phyloP scores from a whole-genome alignment of 2,113 vertebrate genomes.

The Puffinus mauretanicus region DNA sequence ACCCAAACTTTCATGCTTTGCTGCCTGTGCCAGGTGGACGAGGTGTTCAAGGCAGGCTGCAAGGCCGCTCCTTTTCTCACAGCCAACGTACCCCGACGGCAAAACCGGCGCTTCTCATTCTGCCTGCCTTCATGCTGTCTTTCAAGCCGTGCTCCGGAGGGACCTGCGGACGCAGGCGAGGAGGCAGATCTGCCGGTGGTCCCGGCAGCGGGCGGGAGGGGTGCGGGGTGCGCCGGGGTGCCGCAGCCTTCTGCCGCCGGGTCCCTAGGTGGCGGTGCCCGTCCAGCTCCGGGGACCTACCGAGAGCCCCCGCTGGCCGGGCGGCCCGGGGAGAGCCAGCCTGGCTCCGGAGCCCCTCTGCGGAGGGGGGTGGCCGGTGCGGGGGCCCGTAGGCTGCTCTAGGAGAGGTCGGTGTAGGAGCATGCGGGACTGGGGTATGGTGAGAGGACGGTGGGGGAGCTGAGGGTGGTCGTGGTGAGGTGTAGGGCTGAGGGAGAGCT shows the following conservation, averaged over 20 bases:
- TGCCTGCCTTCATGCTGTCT: accelerated
- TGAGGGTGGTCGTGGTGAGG: neutral
- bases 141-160: neutral
- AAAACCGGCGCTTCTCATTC: neutral
- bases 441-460: neutral
- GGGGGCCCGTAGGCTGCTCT: neutral
- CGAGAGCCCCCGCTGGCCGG: no score
- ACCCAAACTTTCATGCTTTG: neutral
- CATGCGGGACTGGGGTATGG: accelerated
- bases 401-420: neutral
- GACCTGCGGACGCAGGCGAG: no score
- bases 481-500: neutral
- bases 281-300: neutral
- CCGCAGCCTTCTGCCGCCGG: neutral
- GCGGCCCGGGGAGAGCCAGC: neutral
- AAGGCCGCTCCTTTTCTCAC: neutral
- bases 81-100: neutral
- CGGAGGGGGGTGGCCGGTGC: neutral
- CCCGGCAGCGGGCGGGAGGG: no score
- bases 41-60: accelerated
- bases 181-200: no score
- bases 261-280: slow-evolving; percentile 22
- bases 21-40: neutral
- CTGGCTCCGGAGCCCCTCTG: neutral
- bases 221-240: neutral